These are phyloP conservation scores for Leptoclinus maculatus DNA, from an alignment of 2,797 vertebrate genomes.

Conservation along the genomic window DNA sequence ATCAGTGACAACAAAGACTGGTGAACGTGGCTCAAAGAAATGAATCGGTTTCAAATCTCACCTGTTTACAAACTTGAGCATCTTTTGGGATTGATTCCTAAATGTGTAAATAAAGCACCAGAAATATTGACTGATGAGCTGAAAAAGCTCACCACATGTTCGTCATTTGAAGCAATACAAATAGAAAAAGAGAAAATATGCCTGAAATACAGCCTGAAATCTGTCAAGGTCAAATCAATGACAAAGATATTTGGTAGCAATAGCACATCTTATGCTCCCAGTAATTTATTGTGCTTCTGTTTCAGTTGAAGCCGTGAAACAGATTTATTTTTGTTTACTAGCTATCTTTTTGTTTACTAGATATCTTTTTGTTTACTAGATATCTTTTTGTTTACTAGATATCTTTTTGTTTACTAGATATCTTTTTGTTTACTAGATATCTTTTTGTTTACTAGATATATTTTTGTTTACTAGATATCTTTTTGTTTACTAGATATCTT, in stretches of 20 bases:
- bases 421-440: not conserved
- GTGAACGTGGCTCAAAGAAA: conserved; percentile 10
- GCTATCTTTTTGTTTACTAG: not conserved
- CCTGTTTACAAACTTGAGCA: not conserved
- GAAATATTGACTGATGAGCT: not conserved
- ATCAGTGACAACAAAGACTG: conserved; percentile 29
- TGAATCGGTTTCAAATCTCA: not conserved
- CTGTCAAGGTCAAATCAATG: conserved; percentile 58
- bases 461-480: not conserved
- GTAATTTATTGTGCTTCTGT: not conserved
- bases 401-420: not conserved
- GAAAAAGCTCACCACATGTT: not conserved
- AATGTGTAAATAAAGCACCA: not conserved
- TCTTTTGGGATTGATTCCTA: not conserved
- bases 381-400: not conserved
- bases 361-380: not conserved
- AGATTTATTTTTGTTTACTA: no score
- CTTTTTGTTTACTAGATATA: not conserved
- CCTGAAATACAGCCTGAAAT: not conserved
- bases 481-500: no score
- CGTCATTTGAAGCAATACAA: not conserved
- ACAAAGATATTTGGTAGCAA: conserved; percentile 16
- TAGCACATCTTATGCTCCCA: not conserved
- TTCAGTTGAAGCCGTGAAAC: not conserved
- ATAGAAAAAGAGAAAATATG: not conserved